phyloP scores from a whole-genome alignment of 2,797 vertebrate genomes.

The Cercopithecus hamlyni region DNA sequence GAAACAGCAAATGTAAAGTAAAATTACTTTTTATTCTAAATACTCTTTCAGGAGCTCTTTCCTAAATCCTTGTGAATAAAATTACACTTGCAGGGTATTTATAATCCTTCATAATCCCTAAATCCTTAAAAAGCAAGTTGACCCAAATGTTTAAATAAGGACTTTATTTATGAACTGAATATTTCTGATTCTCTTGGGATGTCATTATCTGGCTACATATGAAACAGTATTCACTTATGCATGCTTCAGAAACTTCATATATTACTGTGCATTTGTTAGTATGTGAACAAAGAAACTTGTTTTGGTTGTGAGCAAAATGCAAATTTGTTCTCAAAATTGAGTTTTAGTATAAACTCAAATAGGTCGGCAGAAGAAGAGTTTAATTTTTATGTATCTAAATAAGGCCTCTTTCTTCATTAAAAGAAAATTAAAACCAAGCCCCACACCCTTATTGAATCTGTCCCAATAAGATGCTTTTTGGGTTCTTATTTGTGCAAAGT shows the following conservation, averaged over 20 bases:
- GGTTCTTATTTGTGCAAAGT: not conserved
- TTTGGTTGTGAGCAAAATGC: not conserved
- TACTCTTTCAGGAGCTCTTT: conserved; percentile 34
- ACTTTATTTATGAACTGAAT: conserved; percentile 31
- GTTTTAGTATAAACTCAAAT: not conserved
- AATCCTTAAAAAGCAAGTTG: conserved; percentile 51
- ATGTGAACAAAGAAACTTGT: not conserved
- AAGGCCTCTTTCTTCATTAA: not conserved
- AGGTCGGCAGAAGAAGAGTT: not conserved
- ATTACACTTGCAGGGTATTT: conserved; percentile 49
- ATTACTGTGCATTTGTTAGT: not conserved
- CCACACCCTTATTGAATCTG: not conserved
- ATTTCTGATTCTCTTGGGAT: conserved; percentile 27
- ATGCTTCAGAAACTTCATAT: not conserved
- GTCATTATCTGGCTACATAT: not conserved
- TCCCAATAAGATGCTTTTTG: not conserved
- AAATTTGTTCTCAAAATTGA: not conserved
- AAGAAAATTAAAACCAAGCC: not conserved
- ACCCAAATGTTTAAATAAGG: conserved; percentile 44
- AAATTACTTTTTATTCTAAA: conserved; percentile 8
- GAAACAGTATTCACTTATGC: not conserved
- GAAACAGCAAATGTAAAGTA: not conserved
- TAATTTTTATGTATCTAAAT: not conserved
- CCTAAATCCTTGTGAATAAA: conserved; percentile 52
- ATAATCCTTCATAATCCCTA: conserved; percentile 55